Base-by-base conservation (phyloP, 2,888 invertebrate species). In the Gisinianus flammeolus region DNA sequence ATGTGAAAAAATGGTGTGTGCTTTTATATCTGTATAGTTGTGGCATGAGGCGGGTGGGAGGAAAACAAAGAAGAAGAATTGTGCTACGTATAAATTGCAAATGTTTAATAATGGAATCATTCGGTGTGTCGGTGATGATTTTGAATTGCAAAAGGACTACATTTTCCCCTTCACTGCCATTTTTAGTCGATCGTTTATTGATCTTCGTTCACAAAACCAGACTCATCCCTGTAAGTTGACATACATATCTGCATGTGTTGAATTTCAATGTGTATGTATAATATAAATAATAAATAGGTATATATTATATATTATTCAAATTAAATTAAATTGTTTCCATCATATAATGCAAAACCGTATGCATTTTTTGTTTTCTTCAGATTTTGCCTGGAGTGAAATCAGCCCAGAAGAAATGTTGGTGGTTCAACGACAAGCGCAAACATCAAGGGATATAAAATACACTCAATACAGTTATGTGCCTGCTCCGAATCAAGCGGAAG, bases 311-410 rank as follows among this genome's bases (percentile, higher is more conserved):
- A 10, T 44, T 44, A 44, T 10, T 44, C 16, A 44, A 44, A 44
- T 44, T 44, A 44, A 44, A 44, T 44, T 44, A 16, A 44, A 44
- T 44, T 44, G 6, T 44, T n/a, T n/a, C 6, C 44, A 10, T 44
- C 16, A 44, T 44, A n/a, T n/a, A n/a, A n/a, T n/a, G n/a, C n/a
- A n/a, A n/a, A n/a, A n/a, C n/a, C n/a, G n/a, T 44, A 16, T 44
- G 6, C 44, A 44, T 16, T 44, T 44, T 44, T 44, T 44, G 8
- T 44, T 44, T 44, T 44, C 44, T 44, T 19, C n/a, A 83, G 83
- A 79, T 78, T 80, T 81, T 28, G 79, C 71, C 33, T 83, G 83
- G 83, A 68, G 71, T 56, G 81, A 83, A 78, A 83, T 83, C 33
- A 80, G 81, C 28, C 80, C 83, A 8, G 79, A 82, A 22, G 79